These are phyloP conservation scores for Jaculus jaculus DNA, from an alignment of 2,113 vertebrate species.

Conservation along the genomic window DNA sequence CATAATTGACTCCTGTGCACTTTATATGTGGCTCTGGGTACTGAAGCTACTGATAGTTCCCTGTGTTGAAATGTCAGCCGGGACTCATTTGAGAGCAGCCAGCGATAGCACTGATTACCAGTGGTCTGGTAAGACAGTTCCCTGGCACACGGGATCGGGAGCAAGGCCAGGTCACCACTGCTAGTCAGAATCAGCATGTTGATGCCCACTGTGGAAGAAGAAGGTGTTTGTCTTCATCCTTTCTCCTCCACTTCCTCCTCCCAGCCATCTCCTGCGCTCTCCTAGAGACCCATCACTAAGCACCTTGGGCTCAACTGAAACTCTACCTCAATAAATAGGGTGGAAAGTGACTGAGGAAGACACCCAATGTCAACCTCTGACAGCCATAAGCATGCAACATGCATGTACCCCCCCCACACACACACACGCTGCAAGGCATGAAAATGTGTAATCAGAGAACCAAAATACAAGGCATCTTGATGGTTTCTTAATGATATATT, in stretches of 20 bases:
- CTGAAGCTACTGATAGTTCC: conserved; percentile 24
- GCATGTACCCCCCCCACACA: too few species aligned
- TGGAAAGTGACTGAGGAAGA: too few species aligned
- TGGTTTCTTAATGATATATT: background rate
- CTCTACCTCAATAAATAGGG: too few species aligned
- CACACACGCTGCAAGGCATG: background rate
- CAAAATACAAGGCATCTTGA: background rate
- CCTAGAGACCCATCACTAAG: background rate
- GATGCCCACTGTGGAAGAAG: too few species aligned
- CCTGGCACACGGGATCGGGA: background rate
- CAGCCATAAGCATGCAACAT: too few species aligned
- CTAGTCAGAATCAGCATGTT: fast-evolving
- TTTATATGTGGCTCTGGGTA: background rate
- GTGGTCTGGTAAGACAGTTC: background rate
- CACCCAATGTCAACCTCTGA: too few species aligned
- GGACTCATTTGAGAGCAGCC: background rate
- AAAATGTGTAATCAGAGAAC: background rate
- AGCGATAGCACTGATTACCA: background rate
- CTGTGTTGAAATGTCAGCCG: conserved; percentile 41
- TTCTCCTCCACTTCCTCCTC: background rate
- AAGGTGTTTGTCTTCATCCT: fast-evolving
- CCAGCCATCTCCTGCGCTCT: background rate
- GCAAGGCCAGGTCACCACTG: background rate
- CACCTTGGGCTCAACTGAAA: too few species aligned
- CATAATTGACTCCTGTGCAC: background rate